A percentile compares a stretch with the other conserved stretches of the same genome.
Conservation (phyloP, 2,888 invertebrate species). For the Pachliopta kotzebuea region DNA sequence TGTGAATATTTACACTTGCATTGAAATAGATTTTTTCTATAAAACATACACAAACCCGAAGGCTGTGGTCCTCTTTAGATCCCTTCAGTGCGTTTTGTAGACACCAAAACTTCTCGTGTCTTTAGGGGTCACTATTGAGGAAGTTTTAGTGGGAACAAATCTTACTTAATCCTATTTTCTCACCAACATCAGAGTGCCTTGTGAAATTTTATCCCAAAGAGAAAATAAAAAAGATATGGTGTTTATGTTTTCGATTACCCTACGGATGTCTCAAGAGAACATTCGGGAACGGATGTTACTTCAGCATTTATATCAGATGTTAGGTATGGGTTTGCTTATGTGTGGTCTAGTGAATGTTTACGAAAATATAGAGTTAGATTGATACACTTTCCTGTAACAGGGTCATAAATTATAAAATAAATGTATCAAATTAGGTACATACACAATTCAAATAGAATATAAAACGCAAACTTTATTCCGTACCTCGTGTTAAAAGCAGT, state of each 20-base stretch:
- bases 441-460: background rate
- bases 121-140: too few species aligned
- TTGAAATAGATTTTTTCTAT: too few species aligned
- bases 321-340: background rate
- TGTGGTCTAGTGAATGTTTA: background rate
- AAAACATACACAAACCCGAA: too few species aligned
- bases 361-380: background rate
- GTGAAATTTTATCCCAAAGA: background rate
- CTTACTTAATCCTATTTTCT: too few species aligned
- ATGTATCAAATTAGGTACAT: background rate
- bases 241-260: background rate
- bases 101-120: too few species aligned
- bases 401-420: background rate
- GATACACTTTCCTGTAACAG: too few species aligned
- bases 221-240: background rate
- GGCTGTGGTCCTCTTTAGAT: too few species aligned
- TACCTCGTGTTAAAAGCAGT: background rate
- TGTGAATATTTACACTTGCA: too few species aligned
- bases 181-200: too few species aligned
- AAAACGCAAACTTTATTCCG: background rate
- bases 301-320: background rate
- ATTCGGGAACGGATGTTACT: background rate
- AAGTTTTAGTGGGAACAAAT: too few species aligned
- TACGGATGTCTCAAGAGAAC: background rate
- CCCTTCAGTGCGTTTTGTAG: too few species aligned